A percentile compares a stretch with the other conserved stretches of the same genome.
Conservation (phyloP, 2,113 vertebrate species). For the Speoplatyrhinus poulsoni region DNA sequence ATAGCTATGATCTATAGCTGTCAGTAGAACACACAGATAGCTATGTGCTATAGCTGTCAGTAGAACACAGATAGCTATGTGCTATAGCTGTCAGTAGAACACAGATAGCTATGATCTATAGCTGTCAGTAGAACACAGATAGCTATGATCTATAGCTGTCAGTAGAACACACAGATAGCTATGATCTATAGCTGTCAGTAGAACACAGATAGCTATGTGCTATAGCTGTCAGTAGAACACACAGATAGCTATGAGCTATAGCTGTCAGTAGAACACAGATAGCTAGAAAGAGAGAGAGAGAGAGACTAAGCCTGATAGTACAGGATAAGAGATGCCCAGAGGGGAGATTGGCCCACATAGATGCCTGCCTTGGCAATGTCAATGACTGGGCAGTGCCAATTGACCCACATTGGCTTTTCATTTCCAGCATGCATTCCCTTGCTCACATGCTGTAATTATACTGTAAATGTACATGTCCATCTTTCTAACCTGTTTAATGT, state of each 20-base stretch:
- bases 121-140: background rate
- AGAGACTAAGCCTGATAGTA: slow-evolving; percentile 25
- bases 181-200: no score
- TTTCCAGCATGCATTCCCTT: slow-evolving; percentile 23
- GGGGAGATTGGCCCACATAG: slow-evolving; percentile 70
- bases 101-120: background rate
- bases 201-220: no score
- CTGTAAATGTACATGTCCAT: no score
- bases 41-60: no score
- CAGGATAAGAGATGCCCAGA: slow-evolving; percentile 55
- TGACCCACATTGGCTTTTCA: slow-evolving; percentile 68
- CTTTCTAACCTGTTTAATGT: no score
- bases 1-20: background rate
- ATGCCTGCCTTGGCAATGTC: slow-evolving; percentile 59
- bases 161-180: slow-evolving; percentile 60
- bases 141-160: no score
- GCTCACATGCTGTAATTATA: slow-evolving; percentile 5
- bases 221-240: slow-evolving; percentile 82
- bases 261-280: no score
- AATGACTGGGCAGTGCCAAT: slow-evolving; percentile 42
- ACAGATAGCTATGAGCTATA: no score
- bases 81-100: background rate
- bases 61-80: no score
- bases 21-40: background rate
- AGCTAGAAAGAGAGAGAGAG: slow-evolving; percentile 10